Evolutionary conservation across 2,888 invertebrate species (phyloP).

Genomic region (Deroplatys truncata): DNA sequence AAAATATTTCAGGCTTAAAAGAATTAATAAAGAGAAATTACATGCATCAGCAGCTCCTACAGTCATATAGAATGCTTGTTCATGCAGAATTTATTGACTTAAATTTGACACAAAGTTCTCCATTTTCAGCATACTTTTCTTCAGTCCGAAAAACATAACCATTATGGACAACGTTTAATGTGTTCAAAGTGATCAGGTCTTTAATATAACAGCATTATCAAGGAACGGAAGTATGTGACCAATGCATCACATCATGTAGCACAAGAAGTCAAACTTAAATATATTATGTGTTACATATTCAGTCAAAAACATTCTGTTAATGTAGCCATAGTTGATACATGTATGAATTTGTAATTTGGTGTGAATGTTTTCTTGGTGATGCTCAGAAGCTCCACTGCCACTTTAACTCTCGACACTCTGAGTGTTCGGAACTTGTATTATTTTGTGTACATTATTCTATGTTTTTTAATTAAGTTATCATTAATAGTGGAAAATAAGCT

Average conservation of each 20-base stretch:
- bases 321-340: not conserved
- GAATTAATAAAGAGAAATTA: too few relatives aligned
- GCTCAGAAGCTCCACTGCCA: constrained; percentile 20
- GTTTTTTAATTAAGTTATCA: not conserved
- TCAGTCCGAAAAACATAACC: constrained; percentile 6
- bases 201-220: not conserved
- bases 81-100: not conserved
- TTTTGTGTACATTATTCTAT: constrained; percentile 10
- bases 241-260: not conserved
- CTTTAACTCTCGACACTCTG: not conserved
- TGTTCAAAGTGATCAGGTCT: not conserved
- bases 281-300: not conserved
- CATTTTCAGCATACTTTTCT: constrained; percentile 26
- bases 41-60: too few relatives aligned
- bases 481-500: constrained; percentile 1
- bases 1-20: too few relatives aligned
- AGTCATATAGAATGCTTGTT: too few relatives aligned
- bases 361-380: constrained; percentile 7
- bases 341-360: constrained; percentile 2
- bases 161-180: not conserved
- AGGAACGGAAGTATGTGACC: not conserved
- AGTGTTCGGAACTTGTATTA: constrained; percentile 1
- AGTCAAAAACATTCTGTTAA: not conserved
- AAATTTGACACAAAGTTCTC: constrained; percentile 7
- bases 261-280: not conserved